These are phyloP conservation scores for Tipula unca DNA, from an alignment of 2,888 invertebrate genomes.

Conservation along the genomic window DNA sequence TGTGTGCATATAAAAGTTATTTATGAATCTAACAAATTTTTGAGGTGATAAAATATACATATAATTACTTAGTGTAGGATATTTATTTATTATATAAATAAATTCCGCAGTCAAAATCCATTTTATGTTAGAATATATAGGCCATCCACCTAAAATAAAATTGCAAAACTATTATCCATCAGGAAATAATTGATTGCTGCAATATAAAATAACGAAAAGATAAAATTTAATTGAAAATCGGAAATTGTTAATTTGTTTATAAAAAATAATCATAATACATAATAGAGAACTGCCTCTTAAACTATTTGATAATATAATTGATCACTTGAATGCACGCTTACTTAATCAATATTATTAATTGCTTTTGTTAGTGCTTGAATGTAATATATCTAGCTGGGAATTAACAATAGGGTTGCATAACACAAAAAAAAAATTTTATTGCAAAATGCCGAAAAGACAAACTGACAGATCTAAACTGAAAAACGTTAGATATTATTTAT, in stretches of 20 bases:
- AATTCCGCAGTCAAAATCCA: not conserved
- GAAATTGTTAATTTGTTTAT: not conserved
- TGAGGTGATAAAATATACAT: not conserved
- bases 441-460: not conserved
- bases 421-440: not conserved
- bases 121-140: not conserved
- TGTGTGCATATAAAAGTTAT: not conserved
- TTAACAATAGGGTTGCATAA: not conserved
- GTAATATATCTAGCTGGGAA: too few relatives aligned
- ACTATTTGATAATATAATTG: not conserved
- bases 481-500: not conserved
- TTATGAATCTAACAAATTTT: not conserved
- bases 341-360: not conserved
- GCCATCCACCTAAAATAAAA: too few relatives aligned
- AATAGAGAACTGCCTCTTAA: not conserved
- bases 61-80: not conserved
- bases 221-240: not conserved
- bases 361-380: too few relatives aligned
- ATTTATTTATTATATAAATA: too few relatives aligned
- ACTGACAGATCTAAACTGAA: not conserved
- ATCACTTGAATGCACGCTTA: not conserved
- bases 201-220: too few relatives aligned
- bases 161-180: not conserved
- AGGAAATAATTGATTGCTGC: not conserved
- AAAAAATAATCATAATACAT: not conserved